Evolutionary conservation across 2,797 vertebrate genomes (phyloP), one percentile per base, ranked within the genome.

Genomic region (Poecilia gillii): DNA sequence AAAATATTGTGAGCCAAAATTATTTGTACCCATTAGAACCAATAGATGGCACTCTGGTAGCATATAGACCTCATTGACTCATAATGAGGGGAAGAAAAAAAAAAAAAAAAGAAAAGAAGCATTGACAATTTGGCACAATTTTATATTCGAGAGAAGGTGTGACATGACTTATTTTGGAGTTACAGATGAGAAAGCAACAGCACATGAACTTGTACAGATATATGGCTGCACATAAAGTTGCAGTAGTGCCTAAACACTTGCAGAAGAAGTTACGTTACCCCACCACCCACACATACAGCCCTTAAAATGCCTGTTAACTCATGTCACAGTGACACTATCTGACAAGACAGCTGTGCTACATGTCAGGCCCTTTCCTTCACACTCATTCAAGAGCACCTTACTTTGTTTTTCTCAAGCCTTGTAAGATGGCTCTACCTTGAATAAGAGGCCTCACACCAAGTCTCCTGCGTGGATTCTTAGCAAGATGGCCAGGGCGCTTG

Each of bases 11-110:
- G 79, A 91, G 82, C 84, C 87, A 87, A 85, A 66, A 64, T 18
- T 28, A 81, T 7, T 70, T 46, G 0, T 83, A 70, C 80, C 81
- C 18, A 20, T 49, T 25, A 31, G 1, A 33, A 68, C 93, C 95
- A 94, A 91, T 88, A 95, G 94, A 93, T 92, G 95, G 94, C 94
- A 94, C 91, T 95, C 78, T 92, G 53, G 93, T 91, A 91, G 85
- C 93, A 93, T 49, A 90, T 49, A 90, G 79, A 49, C 64, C 43
- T 31, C 16, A 68, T 68, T 28, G n/a, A 87, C 39, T 70, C 23
- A 25, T 66, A 64, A 73, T 8, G 31, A 45, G 23, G 23, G 33
- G 2, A 5, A 6, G 9, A 7, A 23, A 5, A 5, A 0, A 23
- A 6, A 23, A 51, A 51, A 16, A 11, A 18, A 33, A 6, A 33